These are phyloP conservation scores for Cerastoderma edule DNA, from an alignment of 2,888 invertebrate genomes.

Conservation along the genomic window DNA sequence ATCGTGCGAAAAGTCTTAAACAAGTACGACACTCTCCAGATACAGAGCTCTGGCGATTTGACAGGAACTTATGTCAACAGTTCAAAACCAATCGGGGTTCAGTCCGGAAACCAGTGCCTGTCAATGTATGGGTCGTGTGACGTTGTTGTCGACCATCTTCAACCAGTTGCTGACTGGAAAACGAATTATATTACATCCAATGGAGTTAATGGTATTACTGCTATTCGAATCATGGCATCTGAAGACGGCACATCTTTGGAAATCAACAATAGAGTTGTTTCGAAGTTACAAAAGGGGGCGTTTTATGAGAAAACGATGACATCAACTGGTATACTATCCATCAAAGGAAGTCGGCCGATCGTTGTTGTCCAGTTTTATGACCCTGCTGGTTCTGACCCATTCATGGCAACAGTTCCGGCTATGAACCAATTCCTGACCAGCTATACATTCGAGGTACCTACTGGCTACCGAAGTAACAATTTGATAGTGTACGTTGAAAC, in stretches of 20 bases:
- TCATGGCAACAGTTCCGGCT: not conserved
- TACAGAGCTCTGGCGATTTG: constrained; percentile 1
- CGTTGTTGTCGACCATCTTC: not conserved
- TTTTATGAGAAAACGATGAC: not conserved
- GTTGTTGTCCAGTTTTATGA: not conserved
- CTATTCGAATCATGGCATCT: not conserved
- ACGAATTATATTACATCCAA: not conserved
- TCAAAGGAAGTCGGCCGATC: not conserved
- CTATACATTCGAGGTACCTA: not conserved
- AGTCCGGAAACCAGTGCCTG: not conserved
- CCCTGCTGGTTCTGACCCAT: not conserved
- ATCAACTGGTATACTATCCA: not conserved
- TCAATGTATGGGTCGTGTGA: not conserved
- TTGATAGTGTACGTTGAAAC: not conserved
- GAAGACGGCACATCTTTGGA: not conserved
- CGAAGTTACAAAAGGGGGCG: not conserved
- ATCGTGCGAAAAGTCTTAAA: not conserved
- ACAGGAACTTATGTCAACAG: not conserved
- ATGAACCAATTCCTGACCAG: not conserved
- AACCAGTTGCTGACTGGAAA: not conserved
- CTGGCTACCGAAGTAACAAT: not conserved
- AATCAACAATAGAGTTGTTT: not conserved
- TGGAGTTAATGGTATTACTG: not conserved
- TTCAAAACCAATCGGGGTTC: not conserved
- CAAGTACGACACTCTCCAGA: not conserved